Conservation (phyloP, 2,113 vertebrate genomes). For the Lipotes vexillifer region DNA sequence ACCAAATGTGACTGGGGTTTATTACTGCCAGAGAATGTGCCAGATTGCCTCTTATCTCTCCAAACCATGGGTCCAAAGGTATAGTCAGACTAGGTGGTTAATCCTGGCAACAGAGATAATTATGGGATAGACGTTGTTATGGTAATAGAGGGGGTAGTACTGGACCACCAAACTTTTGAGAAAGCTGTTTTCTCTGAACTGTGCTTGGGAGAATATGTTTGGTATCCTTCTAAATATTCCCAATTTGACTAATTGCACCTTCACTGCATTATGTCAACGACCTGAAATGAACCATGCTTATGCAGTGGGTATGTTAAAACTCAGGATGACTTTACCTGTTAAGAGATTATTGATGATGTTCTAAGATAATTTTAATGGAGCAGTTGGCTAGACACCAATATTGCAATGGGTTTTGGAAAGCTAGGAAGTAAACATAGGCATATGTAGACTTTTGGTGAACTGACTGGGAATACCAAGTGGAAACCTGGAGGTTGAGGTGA, state of each 20-base stretch:
- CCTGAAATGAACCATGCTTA: background rate
- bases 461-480: background rate
- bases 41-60: background rate
- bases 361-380: background rate
- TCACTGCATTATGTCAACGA: background rate
- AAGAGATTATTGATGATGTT: background rate
- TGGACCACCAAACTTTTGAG: background rate
- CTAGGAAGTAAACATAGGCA: background rate
- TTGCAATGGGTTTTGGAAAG: background rate
- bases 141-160: background rate
- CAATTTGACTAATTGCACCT: background rate
- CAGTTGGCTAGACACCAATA: background rate
- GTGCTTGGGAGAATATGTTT: background rate
- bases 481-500: background rate
- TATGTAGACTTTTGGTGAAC: background rate
- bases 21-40: background rate
- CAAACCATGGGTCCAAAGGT: background rate
- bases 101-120: background rate
- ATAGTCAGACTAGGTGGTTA: background rate
- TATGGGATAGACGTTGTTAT: background rate
- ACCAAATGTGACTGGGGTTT: background rate
- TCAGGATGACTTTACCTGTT: background rate
- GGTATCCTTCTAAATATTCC: background rate
- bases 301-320: background rate
- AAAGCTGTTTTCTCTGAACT: background rate